Base-by-base conservation (phyloP, 2,888 invertebrate species). In the Cordilura impudica region DNA sequence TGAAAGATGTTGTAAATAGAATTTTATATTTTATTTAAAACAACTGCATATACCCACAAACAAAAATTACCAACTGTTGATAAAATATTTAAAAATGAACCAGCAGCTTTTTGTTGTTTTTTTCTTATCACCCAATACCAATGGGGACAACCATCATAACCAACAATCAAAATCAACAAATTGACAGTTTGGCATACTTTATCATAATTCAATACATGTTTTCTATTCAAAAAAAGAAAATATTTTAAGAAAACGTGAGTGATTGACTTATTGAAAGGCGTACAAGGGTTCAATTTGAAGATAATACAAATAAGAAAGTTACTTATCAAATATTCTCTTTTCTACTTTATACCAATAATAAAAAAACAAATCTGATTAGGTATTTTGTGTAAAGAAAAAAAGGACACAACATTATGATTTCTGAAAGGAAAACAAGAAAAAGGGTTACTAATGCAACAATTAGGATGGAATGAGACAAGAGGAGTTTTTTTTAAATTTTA, bases 141-240 rank as follows among this genome's bases (percentile, higher is more conserved):
- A 8, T 45, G 21, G 45, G 51, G 51, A 19, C 45, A 51, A 23
- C n/a, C 54, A 54, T 61, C 19, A 18, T 53, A 12, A 39, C 35
- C n/a, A 39, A 39, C 35, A 39, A n/a, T 26, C 7, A 35, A 71
- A 54, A 70, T 61, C 82, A 84, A 83, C 84, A 84, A 72, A 85
- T 87, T 88, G 87, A 86, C 88, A 86, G 84, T 86, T 70, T 85
- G 84, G 84, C 85, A 88, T 86, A 86, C 86, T 88, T 87, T 86
- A 87, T 88, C 88, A 88, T 86, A 86, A 88, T 88, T 88, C 88
- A 84, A 84, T 85, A 83, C 84, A 86, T 84, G 85, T 77, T 83
- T 84, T 82, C 78, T 16, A 16, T 54, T 49, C 10, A 3, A 21
- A 66, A 45, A 29, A 19, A n/a, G n/a, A 39, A 72, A 65, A 39